A percentile compares a stretch with the other conserved stretches of the same genome.
Conservation (phyloP, 1,140 invertebrate species). For the Meloidogyne chitwoodi region DNA sequence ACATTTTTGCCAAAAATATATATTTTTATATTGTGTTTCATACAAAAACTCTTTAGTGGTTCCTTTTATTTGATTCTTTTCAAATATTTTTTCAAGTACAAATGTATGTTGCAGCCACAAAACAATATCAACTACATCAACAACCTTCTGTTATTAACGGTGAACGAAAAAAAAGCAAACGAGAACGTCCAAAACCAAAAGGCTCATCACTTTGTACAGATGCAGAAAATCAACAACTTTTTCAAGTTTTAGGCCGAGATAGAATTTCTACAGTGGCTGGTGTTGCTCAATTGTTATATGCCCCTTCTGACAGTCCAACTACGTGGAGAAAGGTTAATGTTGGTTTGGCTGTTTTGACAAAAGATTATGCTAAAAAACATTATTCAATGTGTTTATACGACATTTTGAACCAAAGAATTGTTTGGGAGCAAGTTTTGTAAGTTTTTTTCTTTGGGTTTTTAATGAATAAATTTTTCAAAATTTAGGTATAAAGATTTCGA, state of each 20-base stretch:
- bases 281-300: slow-evolving; percentile 24
- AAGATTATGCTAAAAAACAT: slow-evolving; percentile 28
- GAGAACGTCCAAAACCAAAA: slow-evolving; percentile 15
- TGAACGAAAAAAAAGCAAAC: not conserved
- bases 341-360: slow-evolving; percentile 16
- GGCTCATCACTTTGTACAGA: slow-evolving; percentile 22
- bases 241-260: slow-evolving; percentile 15
- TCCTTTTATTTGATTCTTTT: not conserved
- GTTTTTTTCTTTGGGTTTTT: slow-evolving; percentile 15
- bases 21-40: too few relatives aligned
- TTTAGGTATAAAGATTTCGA: slow-evolving; percentile 27
- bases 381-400: slow-evolving; percentile 26
- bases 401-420: slow-evolving; percentile 21
- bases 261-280: slow-evolving; percentile 26
- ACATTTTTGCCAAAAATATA: not conserved
- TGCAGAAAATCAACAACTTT: slow-evolving; percentile 25
- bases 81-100: not conserved
- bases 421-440: slow-evolving; percentile 32
- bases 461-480: not conserved
- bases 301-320: not conserved
- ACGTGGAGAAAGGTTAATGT: slow-evolving; percentile 14
- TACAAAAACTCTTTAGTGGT: too few relatives aligned
- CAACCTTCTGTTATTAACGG: not conserved
- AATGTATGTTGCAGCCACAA: not conserved
- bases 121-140: not conserved